Evolutionary conservation across 2,888 invertebrate genomes (phyloP), one percentile per base, ranked within the genome.

Genomic region (Drosophila demipolita): DNA sequence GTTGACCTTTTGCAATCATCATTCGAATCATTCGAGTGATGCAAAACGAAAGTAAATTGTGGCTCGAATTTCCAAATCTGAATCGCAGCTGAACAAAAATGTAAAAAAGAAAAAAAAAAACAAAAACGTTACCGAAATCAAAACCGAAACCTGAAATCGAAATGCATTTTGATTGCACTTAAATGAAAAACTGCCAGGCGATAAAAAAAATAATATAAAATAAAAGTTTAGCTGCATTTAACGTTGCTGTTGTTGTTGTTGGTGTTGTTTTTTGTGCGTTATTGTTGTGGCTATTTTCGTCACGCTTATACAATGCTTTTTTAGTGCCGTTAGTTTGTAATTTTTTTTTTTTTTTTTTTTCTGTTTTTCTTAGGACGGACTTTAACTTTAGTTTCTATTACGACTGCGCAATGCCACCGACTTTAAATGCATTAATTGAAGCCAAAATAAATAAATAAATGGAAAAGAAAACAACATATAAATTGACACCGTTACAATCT

Each of bases 131-230:
- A 64, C 32, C 35, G 38, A 57, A 64, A 71, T 12, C 36, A 33
- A 75, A 71, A 57, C 12, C 36, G 48, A 74, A 83, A 87, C 63
- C 77, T 82, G 89, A 81, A 77, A 71, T 62, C 52, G 60, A 82
- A 85, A 89, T 82, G 80, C 82, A 87, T 84, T 89, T 86, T 66
- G 73, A 74, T 83, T 83, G 79, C 87, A 79, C 74, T 66, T 50
- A 71, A 78, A 71, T 68, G 73, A 60, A 75, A 73, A 83, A 69
- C 61, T 63, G 26, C 45, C 71, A 50, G 50, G 84, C 70, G 66
- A 82, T 81, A 73, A 82, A 75, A 23, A 72, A 60, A 75, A 75
- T 62, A 77, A 54, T 59, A 50, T 66, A 73, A 77, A 66, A 59
- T 71, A 80, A 86, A 73, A 80, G 42, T 35, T 68, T 26, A 35